phyloP scores from a whole-genome alignment of 2,888 invertebrate species.

The Mimachlamys varia region DNA sequence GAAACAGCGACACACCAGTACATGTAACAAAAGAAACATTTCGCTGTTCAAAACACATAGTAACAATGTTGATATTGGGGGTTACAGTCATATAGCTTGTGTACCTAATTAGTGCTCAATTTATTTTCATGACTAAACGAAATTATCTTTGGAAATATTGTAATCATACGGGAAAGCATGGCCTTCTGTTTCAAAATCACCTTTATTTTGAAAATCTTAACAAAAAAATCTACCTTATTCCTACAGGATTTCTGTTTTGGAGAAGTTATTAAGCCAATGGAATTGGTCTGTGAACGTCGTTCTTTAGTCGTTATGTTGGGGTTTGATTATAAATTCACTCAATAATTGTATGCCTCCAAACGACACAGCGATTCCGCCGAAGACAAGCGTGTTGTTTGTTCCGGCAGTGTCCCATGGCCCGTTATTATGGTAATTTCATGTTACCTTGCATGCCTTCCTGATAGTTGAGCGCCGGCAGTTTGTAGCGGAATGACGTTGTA shows the following conservation, averaged over 20 bases:
- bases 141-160: slow-evolving; percentile 8
- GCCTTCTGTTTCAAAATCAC: background rate
- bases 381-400: slow-evolving; percentile 18
- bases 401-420: background rate
- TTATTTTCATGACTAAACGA: background rate
- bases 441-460: background rate
- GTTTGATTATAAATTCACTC: slow-evolving; percentile 16
- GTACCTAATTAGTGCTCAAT: background rate
- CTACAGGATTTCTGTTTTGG: slow-evolving; percentile 11
- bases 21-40: too few species aligned
- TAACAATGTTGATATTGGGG: too few species aligned
- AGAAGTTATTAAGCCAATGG: slow-evolving; percentile 25
- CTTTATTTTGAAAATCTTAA: background rate
- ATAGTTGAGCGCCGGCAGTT: background rate
- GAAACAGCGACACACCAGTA: too few species aligned
- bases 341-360: background rate
- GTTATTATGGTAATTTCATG: slow-evolving; percentile 10
- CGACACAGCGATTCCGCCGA: background rate
- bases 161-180: background rate
- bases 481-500: background rate
- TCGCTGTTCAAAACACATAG: too few species aligned
- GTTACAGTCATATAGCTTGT: too few species aligned
- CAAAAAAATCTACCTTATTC: background rate
- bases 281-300: slow-evolving; percentile 8
- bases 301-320: background rate